Conservation (phyloP, 1,140 invertebrate genomes). For the Neelides sp. region DNA sequence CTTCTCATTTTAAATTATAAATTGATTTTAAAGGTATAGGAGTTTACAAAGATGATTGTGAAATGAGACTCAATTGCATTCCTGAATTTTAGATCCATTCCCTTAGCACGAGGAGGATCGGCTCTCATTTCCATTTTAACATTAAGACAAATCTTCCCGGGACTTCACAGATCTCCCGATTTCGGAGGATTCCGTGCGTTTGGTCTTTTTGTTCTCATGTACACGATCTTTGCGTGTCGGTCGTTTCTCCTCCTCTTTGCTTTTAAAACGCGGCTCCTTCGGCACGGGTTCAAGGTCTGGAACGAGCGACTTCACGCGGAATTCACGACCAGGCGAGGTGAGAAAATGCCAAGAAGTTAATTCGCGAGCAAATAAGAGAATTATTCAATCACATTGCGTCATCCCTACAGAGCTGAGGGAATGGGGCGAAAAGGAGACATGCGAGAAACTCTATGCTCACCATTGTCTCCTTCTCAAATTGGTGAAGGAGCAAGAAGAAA, state of each 20-base stretch:
- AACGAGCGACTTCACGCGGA: constrained; percentile 10
- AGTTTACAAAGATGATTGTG: no score
- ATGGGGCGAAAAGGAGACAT: constrained; percentile 9
- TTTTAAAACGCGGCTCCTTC: constrained; percentile 19
- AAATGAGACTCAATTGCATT: no score
- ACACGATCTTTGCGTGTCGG: constrained; percentile 23
- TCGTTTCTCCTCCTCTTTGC: constrained; percentile 21
- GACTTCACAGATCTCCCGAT: background rate
- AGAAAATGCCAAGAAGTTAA: no score
- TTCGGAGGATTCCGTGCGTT: constrained; percentile 1
- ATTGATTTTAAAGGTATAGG: no score
- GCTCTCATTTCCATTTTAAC: constrained; percentile 15
- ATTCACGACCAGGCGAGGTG: background rate
- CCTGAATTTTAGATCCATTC: constrained; percentile 6
- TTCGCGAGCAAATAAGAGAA: background rate
- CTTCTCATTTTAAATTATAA: no score
- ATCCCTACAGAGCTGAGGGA: background rate
- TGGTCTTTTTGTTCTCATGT: constrained; percentile 16
- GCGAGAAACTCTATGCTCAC: constrained; percentile 13
- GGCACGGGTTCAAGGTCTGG: constrained; percentile 19
- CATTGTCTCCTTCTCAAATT: constrained; percentile 14
- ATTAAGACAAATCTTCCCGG: constrained; percentile 11
- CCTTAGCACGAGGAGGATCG: constrained; percentile 14
- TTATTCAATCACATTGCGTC: no score
- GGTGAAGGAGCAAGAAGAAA: constrained; percentile 18